Base-by-base conservation (phyloP, 2,797 vertebrate genomes). In the Macrochelys suwanniensis region DNA sequence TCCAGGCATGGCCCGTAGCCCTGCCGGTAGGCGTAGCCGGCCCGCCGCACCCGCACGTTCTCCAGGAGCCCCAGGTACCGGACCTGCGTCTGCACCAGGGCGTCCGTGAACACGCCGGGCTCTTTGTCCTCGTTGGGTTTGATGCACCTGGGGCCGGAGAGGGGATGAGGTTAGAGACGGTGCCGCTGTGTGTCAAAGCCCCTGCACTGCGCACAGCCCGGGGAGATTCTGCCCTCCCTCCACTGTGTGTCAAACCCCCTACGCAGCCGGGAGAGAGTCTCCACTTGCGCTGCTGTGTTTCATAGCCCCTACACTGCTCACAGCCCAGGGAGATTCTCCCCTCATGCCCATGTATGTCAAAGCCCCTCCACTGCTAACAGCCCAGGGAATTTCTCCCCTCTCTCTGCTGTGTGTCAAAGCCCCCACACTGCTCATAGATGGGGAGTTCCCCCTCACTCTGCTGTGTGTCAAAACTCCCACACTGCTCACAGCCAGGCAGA, bases 31-130 rank as follows among this genome's bases (percentile, higher is more conserved):
- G 98, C 98, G 3, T 98, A 98, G 65, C 98, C 98, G 0, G 98
- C 98, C n/a, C 98, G 96, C 2, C 98, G 95, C 59, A 99, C 98
- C 19, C 98, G 94, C 78, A 99, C 98, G 0, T 99, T 99, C 97
- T 99, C 98, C 93, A 99, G 61, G 88, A 99, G 97, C 16, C 98
- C 98, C 88, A 99, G 97, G 96, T 99, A 99, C 17, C 95, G 97
- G 2, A 89, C 53, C 95, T 99, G 98, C 0, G 71, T 85, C 57
- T 93, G 97, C 85, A 98, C 98, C 95, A 99, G 93, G 49, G 90
- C 95, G 0, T 97, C 96, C 2, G 94, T 97, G 97, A 98, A 98
- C 61, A 94, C 80, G 56, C 93, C 94, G 0, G 57, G 88, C 1
- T 95, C 80, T 68, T 99, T 98, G 77, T 90, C 96, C 50, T 98